phyloP scores from a whole-genome alignment of 1,140 invertebrate species.

The Tetramorium alpestre region DNA sequence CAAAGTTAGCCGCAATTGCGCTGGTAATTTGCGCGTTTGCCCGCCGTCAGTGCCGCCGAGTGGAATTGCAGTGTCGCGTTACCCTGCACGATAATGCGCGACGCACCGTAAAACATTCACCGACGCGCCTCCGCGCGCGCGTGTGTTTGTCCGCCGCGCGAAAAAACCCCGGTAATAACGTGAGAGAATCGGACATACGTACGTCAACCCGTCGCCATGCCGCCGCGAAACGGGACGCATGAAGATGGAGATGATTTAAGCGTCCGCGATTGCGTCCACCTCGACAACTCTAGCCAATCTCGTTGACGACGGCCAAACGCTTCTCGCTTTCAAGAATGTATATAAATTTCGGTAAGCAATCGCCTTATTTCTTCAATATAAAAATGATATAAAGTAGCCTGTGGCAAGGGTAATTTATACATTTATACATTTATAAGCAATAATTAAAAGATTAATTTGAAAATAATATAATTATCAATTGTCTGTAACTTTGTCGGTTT shows the following conservation, averaged over 20 bases:
- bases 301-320: background rate
- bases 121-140: constrained; percentile 1
- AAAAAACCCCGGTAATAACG: constrained; percentile 63
- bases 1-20: constrained; percentile 74
- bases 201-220: background rate
- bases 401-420: background rate
- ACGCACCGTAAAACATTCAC: constrained; percentile 68
- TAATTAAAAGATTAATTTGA: background rate
- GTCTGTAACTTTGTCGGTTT: constrained; percentile 9
- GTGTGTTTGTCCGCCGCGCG: background rate
- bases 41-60: constrained; percentile 68
- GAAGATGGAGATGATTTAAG: background rate
- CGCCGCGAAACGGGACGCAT: background rate
- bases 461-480: background rate
- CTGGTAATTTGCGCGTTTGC: constrained; percentile 78
- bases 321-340: background rate
- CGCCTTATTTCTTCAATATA: background rate
- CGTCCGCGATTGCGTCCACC: background rate
- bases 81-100: constrained; percentile 73
- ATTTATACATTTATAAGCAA: too few species aligned
- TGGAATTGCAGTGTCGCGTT: constrained; percentile 75
- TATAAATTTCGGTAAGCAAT: background rate
- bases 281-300: constrained; percentile 8
- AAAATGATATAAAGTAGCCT: too few species aligned
- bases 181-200: constrained; percentile 57